phyloP scores from a whole-genome alignment of 2,888 invertebrate genomes.

The Amblyjoppa proteus region DNA sequence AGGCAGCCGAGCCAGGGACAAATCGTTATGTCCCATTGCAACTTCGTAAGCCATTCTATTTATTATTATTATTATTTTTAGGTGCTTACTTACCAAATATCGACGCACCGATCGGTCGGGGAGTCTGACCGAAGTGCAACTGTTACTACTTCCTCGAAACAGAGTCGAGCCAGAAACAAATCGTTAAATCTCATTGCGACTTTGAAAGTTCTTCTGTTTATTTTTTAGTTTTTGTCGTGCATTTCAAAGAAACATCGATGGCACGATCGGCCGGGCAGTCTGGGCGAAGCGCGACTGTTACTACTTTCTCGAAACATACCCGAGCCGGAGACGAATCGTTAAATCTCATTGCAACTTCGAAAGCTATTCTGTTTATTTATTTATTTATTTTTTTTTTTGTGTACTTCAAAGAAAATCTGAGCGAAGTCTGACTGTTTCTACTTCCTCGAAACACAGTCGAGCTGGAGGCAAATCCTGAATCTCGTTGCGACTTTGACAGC shows the following conservation, averaged over 20 bases:
- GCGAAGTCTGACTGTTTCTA: too few species aligned
- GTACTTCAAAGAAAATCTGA: too few species aligned
- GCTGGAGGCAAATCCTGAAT: too few species aligned
- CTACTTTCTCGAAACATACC: slow-evolving; percentile 1
- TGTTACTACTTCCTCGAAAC: not conserved
- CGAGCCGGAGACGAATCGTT: too few species aligned
- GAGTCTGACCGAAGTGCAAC: not conserved
- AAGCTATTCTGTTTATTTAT: not conserved
- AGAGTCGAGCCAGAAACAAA: too few species aligned
- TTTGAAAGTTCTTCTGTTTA: not conserved
- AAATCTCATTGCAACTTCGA: not conserved
- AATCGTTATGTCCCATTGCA: not conserved
- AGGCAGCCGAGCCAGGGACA: not conserved
- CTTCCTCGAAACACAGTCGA: too few species aligned
- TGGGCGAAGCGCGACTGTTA: slow-evolving; percentile 5
- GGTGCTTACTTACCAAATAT: too few species aligned
- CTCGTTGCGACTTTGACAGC: too few species aligned
- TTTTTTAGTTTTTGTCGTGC: not conserved
- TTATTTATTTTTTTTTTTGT: too few species aligned
- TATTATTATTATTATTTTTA: too few species aligned
- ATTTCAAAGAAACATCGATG: not conserved
- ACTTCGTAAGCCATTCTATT: not conserved
- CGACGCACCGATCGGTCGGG: too few species aligned
- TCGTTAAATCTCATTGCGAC: not conserved
- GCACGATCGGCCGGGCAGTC: slow-evolving; percentile 10